Base-by-base conservation (phyloP, 1,140 invertebrate genomes). In the Cephus cinctus region DNA sequence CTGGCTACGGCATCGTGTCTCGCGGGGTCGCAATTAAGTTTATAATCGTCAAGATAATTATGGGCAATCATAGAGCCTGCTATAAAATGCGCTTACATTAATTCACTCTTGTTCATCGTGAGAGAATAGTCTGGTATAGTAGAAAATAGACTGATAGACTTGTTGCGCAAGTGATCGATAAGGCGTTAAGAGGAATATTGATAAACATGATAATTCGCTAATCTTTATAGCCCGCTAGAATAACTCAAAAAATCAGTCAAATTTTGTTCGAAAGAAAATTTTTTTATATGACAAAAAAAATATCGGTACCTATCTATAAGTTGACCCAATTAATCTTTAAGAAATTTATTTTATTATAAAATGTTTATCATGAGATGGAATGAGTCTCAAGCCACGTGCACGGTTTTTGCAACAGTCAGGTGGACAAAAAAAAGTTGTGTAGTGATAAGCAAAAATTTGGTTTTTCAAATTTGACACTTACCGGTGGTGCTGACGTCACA, bases 401-500 rank as follows among this genome's bases (percentile, higher is more conserved):
- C n/a, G 6, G 6, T n/a, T n/a, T 27, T n/a, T 8, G 25, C 25
- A 27, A 27, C 6, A 27, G 6, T 6, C n/a, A 27, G 6, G 6
- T 27, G 25, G 6, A 27, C n/a, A 27, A 27, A 16, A 40, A 40
- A 20, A 5, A n/a, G n/a, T n/a, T n/a, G n/a, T n/a, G n/a, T n/a
- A n/a, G n/a, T n/a, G n/a, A n/a, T n/a, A n/a, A n/a, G n/a, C n/a
- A n/a, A n/a, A n/a, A n/a, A n/a, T n/a, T n/a, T n/a, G n/a, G n/a
- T n/a, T n/a, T 40, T 8, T 4, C 14, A 40, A 40, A 16, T 40
- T 40, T 32, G 5, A 20, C 18, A 42, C 52, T 60, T 61, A 69
- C 43, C 47, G 34, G 43, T 59, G 21, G 52, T 54, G 42, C 35
- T 47, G 32, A 31, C 57, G 63, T 52, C 50, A 39, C 69, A 69